phyloP scores from a whole-genome alignment of 2,797 vertebrate species.

The Sebastes variabilis region DNA sequence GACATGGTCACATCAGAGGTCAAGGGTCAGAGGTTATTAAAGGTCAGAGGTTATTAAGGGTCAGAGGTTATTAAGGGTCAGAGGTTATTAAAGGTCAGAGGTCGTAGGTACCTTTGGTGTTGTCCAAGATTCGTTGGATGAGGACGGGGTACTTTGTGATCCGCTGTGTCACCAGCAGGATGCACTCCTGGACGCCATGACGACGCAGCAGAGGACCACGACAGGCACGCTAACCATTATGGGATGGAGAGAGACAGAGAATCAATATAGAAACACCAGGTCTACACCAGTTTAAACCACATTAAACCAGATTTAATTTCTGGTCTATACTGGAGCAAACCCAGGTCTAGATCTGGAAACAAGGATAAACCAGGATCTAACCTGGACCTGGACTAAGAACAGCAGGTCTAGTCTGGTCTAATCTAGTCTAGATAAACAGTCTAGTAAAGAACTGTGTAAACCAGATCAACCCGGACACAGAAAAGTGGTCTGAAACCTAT shows the following conservation, averaged over 20 bases:
- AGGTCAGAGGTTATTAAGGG: background rate
- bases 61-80: no score
- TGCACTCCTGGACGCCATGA: conserved; percentile 93
- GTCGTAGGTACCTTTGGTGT: conserved; percentile 86
- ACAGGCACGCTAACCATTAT: conserved; percentile 83
- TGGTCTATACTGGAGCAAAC: background rate
- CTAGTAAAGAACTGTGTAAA: background rate
- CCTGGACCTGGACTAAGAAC: background rate
- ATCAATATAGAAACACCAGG: background rate
- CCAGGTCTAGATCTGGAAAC: background rate
- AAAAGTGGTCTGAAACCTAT: background rate
- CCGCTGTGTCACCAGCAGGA: conserved; percentile 92
- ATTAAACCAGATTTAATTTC: background rate
- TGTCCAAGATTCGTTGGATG: conserved; percentile 90
- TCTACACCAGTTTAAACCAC: background rate
- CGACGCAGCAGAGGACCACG: conserved; percentile 88
- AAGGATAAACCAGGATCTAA: background rate
- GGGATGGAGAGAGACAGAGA: background rate
- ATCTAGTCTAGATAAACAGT: background rate
- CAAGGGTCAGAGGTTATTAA: background rate
- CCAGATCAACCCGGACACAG: background rate
- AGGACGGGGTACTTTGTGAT: conserved; percentile 97
- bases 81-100: background rate
- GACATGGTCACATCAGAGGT: background rate
- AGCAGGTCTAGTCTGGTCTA: background rate